These are phyloP conservation scores for Vireo griseus DNA, from an alignment of 2,797 vertebrate genomes.

Conservation along the genomic window DNA sequence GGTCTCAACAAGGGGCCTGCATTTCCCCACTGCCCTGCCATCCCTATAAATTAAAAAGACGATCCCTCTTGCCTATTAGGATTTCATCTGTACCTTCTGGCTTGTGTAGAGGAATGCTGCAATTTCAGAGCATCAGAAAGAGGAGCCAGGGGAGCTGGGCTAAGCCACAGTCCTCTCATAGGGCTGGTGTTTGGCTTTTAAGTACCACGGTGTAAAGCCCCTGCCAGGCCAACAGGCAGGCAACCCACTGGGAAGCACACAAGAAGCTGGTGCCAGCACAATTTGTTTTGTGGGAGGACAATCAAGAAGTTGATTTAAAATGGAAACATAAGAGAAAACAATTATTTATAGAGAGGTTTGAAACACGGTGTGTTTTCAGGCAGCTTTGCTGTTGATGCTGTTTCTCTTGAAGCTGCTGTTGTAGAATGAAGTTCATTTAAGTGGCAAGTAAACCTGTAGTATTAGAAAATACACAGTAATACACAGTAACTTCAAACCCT, in stretches of 20 bases:
- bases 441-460: background rate
- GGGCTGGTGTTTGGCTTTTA: background rate
- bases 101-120: fast-evolving
- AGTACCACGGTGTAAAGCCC: fast-evolving
- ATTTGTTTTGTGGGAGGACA: background rate
- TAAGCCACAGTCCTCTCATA: background rate
- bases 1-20: background rate
- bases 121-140: background rate
- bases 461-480: background rate
- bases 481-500: background rate
- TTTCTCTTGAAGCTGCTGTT: background rate
- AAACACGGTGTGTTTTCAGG: background rate
- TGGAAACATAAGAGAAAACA: background rate
- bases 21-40: background rate
- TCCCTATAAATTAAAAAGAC: background rate
- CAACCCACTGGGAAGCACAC: background rate
- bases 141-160: background rate
- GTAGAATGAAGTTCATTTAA: background rate
- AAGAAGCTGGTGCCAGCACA: background rate
- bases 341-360: background rate
- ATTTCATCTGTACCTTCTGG: background rate
- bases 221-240: background rate
- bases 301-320: background rate
- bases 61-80: background rate
- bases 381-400: background rate